Evolutionary conservation across 2,113 vertebrate species (phyloP).

Genomic region (Hypocryptadius cinnamomeus): DNA sequence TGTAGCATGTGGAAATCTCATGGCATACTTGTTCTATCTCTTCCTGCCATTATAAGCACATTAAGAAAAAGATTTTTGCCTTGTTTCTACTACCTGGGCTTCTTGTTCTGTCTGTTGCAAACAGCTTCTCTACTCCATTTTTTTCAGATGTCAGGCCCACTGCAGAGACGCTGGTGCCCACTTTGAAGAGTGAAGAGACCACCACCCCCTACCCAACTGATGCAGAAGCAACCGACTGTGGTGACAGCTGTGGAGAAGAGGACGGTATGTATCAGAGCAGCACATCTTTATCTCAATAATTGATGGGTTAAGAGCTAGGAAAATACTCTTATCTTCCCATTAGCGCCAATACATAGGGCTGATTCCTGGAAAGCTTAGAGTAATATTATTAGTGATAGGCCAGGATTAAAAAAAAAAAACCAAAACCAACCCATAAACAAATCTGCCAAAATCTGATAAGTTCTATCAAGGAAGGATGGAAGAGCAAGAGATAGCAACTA

Average conservation of each 20-base stretch:
- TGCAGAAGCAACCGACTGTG: conserved; percentile 70
- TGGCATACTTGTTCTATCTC: not conserved
- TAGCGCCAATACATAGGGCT: not conserved
- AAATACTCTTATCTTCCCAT: conserved; percentile 31
- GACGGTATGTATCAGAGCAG: conserved; percentile 63
- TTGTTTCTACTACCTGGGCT: not conserved
- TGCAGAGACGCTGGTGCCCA: conserved; percentile 82
- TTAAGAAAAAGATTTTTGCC: not conserved
- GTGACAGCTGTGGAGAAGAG: conserved; percentile 70
- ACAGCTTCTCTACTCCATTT: not conserved
- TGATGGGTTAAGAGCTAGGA: not conserved
- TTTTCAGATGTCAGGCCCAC: conserved; percentile 82
- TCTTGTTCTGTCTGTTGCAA: not conserved
- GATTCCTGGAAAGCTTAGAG: conserved; percentile 48
- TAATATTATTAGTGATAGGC: conserved; percentile 38
- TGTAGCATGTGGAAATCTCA: not conserved
- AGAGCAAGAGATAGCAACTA: conserved; percentile 22
- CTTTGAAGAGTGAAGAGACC: conserved; percentile 78
- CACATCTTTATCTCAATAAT: not conserved
- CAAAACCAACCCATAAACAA: not conserved
- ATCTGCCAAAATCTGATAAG: conserved; percentile 46
- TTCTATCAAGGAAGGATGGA: conserved; percentile 34
- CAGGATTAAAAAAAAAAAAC: not conserved
- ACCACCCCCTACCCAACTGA: conserved; percentile 73
- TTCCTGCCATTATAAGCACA: not conserved